These are phyloP conservation scores for Plebejus argus DNA, from an alignment of 2,888 invertebrate species.

Conservation along the genomic window DNA sequence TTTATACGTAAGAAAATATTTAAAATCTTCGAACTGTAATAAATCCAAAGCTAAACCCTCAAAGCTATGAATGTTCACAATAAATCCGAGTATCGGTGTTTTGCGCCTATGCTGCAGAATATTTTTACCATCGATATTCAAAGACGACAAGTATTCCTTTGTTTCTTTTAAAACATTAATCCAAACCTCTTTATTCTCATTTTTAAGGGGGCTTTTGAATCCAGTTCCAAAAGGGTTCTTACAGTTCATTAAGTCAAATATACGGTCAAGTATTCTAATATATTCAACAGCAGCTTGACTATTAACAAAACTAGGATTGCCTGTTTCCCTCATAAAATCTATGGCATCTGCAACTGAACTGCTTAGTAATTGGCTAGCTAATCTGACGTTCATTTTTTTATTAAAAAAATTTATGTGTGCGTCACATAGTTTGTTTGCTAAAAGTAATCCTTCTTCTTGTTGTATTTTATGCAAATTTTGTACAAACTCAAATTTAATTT, in stretches of 20 bases:
- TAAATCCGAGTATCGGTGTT: constrained; percentile 22
- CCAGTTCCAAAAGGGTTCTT: not conserved
- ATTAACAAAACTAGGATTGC: not conserved
- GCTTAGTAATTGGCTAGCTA: constrained; percentile 6
- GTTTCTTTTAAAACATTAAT: not conserved
- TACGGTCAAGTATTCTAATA: constrained; percentile 7
- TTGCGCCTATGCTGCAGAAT: not conserved
- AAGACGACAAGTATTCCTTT: not conserved
- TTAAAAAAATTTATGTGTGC: not conserved
- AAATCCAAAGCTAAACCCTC: constrained; percentile 7
- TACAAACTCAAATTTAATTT: constrained; percentile 2
- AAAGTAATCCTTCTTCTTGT: constrained; percentile 9
- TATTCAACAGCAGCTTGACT: constrained; percentile 26
- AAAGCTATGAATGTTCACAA: constrained; percentile 16
- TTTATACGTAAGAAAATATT: constrained; percentile 25
- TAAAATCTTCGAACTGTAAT: not conserved
- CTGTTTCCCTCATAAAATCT: constrained; percentile 17
- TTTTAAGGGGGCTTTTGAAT: not conserved
- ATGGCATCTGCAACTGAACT: constrained; percentile 15
- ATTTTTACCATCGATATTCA: not conserved
- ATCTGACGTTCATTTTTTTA: not conserved
- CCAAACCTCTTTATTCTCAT: not conserved
- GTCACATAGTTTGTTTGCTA: not conserved
- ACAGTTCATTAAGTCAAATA: constrained; percentile 20
- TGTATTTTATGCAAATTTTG: constrained; percentile 4